phyloP scores from a whole-genome alignment of 92 coral and sea anemone genomes.

The Palythoa heliodiscus region DNA sequence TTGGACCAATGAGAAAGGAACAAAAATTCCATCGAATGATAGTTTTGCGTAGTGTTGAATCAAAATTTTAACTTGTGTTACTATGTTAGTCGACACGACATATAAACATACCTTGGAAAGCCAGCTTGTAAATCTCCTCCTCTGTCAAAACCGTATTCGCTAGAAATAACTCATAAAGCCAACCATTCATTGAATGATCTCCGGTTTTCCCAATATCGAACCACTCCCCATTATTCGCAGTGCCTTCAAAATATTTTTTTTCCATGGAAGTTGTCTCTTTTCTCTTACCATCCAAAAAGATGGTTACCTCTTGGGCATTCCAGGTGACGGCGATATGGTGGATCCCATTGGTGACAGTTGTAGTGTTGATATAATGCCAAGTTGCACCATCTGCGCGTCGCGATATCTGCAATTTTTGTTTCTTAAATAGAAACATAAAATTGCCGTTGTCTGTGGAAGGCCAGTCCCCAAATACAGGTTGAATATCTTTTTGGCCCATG shows the following conservation, averaged over 20 bases:
- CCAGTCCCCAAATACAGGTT: neutral
- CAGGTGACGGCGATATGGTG: constrained; percentile 12
- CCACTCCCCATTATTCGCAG: neutral
- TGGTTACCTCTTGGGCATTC: neutral
- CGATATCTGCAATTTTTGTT: neutral
- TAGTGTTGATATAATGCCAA: neutral
- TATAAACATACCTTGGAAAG: constrained; percentile 12
- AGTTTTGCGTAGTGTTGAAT: no score
- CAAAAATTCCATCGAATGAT: no score
- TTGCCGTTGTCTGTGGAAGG: neutral
- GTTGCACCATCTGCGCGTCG: neutral
- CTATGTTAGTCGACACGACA: neutral
- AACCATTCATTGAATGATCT: neutral
- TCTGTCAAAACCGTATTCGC: neutral
- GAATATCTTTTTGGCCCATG: neutral
- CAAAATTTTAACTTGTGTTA: no score
- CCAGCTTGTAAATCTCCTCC: constrained; percentile 1
- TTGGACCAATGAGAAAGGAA: no score
- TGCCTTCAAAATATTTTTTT: neutral
- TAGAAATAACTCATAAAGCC: constrained; percentile 4
- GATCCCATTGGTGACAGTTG: neutral
- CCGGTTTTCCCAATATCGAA: constrained; percentile 12
- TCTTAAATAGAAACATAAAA: neutral
- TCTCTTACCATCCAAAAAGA: constrained; percentile 3
- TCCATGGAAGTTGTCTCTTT: neutral